phyloP scores from a whole-genome alignment of 2,888 invertebrate genomes.

The Drosophila sordidapex region DNA sequence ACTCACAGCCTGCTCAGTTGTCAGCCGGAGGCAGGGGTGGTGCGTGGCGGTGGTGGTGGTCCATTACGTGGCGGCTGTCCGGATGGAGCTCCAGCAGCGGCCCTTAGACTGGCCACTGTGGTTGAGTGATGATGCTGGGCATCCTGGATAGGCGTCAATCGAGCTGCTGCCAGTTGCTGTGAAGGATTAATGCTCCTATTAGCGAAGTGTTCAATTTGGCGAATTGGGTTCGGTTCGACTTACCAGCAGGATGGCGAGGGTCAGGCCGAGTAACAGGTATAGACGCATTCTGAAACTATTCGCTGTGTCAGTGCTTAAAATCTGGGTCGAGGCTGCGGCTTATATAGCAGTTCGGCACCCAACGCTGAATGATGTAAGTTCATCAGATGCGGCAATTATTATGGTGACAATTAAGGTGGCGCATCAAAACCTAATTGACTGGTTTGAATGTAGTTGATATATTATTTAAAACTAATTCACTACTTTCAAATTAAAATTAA shows the following conservation, averaged over 20 bases:
- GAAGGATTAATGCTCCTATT: neutral
- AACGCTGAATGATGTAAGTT: conserved; percentile 28
- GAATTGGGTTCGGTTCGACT: conserved; percentile 10
- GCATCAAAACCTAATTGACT: conserved; percentile 58
- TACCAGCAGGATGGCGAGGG: conserved; percentile 58
- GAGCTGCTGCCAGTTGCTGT: conserved; percentile 30
- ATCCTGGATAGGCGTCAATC: conserved; percentile 6
- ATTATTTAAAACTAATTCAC: conserved; percentile 18
- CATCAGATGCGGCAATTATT: neutral
- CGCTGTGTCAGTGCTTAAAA: conserved; percentile 27
- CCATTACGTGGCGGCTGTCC: conserved; percentile 37
- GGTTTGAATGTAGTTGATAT: conserved; percentile 33
- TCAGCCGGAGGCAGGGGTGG: conserved; percentile 38
- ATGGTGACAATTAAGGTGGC: conserved; percentile 43
- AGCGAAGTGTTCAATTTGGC: neutral
- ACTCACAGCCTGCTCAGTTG: neutral
- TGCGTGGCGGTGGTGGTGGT: conserved; percentile 46
- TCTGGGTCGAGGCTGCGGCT: conserved; percentile 55
- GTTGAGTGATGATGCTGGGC: conserved; percentile 27
- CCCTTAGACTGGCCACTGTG: conserved; percentile 16
- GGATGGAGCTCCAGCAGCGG: conserved; percentile 34
- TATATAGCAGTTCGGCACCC: conserved; percentile 41
- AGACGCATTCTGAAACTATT: conserved; percentile 55
- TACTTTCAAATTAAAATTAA: conserved; percentile 1
- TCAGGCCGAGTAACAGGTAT: conserved; percentile 44